Base-by-base conservation (phyloP, 2,888 invertebrate genomes). In the Tortricodes alternella region DNA sequence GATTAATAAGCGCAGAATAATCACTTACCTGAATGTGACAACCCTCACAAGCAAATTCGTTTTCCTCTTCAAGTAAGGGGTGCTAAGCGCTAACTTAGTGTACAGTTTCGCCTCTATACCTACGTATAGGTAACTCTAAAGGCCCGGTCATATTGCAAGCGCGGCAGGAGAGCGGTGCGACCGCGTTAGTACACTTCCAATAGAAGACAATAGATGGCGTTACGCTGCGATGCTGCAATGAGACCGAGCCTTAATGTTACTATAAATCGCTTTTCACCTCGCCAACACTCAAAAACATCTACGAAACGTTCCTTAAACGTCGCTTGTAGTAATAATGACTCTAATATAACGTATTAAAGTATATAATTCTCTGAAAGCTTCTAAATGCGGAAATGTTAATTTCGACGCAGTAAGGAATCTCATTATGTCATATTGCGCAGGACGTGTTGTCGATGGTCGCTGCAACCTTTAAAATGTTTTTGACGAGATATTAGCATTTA, bases 371-470 rank as follows among this genome's bases (percentile, higher is more conserved):
- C 6, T 9, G 13, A 18, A 4, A 3, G 13, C 5, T 15, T 11
- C n/a, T 19, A 16, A 29, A 29, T 29, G 21, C 55, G 37, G 55
- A 49, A 49, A 56, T 49, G 46, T 49, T 19, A 43, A 35, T 19
- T 35, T 27, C 16, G 27, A 23, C 16, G 35, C 21, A 48, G 13
- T 48, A 16, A 21, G 21, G 18, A 49, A 55, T 55, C 15, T 46
- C 27, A 21, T 21, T 27, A 37, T n/a, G 27, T 18, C 35, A 34
- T 23, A 23, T 52, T 35, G 43, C 37, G 52, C 29, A 23, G 18
- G 35, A 52, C 29, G 3, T 37, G 18, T 7, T 37, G 3, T 52
- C 21, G 19, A 52, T 44, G 44, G 44, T 18, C 51, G 29, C 23
- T 39, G 50, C 41, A 50, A 32, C 23, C 41, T 50, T 39, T 43